These are phyloP conservation scores for Agriopis leucophaearia DNA, from an alignment of 2,888 invertebrate species.

Conservation along the genomic window DNA sequence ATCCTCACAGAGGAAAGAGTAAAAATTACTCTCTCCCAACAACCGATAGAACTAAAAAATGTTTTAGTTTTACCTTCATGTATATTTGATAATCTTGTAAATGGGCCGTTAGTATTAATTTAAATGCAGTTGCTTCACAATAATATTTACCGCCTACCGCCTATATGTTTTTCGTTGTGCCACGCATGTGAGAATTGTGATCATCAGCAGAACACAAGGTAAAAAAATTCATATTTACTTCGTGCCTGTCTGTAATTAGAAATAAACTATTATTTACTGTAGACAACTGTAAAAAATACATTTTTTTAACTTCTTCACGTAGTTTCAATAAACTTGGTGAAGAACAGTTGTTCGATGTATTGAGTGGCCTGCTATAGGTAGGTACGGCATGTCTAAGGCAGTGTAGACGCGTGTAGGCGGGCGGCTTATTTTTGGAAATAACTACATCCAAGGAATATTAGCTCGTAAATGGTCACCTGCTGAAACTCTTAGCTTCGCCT, in stretches of 20 bases:
- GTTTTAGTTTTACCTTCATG: background rate
- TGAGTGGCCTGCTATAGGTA: background rate
- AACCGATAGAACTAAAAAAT: background rate
- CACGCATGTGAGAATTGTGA: background rate
- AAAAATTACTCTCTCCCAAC: no score
- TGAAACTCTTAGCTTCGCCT: background rate
- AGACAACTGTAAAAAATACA: slow-evolving; percentile 42
- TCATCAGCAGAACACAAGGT: slow-evolving; percentile 16
- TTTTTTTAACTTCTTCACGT: slow-evolving; percentile 43
- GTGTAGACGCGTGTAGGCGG: slow-evolving; percentile 26
- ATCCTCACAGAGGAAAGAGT: no score
- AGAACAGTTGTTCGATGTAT: slow-evolving; percentile 16
- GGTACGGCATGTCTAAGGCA: slow-evolving; percentile 5
- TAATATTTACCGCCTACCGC: background rate
- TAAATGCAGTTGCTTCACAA: slow-evolving; percentile 2
- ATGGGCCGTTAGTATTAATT: slow-evolving; percentile 3
- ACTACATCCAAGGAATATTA: background rate
- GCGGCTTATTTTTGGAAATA: slow-evolving; percentile 7
- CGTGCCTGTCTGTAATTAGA: slow-evolving; percentile 36
- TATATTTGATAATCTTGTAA: background rate
- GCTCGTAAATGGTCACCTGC: background rate
- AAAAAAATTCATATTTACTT: slow-evolving; percentile 22
- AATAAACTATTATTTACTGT: slow-evolving; percentile 53
- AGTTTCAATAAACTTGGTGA: slow-evolving; percentile 44
- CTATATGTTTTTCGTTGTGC: slow-evolving; percentile 32